These are phyloP conservation scores for Xenopus borealis DNA, from an alignment of 2,113 vertebrate genomes.

Conservation along the genomic window DNA sequence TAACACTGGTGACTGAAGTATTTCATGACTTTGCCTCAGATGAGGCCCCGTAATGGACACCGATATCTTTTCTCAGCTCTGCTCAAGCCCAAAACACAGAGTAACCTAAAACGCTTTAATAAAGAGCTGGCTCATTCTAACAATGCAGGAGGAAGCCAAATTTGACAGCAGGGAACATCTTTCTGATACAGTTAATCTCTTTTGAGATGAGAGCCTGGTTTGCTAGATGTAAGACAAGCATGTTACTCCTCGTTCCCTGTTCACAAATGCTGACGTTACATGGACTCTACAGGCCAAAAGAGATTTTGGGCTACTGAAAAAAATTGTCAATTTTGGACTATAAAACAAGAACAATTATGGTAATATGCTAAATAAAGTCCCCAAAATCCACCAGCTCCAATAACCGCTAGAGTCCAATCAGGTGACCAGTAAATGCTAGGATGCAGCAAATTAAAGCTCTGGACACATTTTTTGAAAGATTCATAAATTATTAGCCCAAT, in stretches of 20 bases:
- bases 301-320: neutral
- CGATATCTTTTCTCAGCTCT: conserved; percentile 25
- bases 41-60: conserved; percentile 40
- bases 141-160: conserved; percentile 35
- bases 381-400: too few relatives aligned
- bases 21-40: conserved; percentile 57
- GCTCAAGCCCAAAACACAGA: conserved; percentile 27
- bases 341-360: too few relatives aligned
- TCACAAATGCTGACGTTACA: conserved; percentile 25
- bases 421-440: too few relatives aligned
- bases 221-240: conserved; percentile 44
- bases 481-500: too few relatives aligned
- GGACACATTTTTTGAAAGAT: too few relatives aligned
- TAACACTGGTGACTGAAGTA: neutral
- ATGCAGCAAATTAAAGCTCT: too few relatives aligned
- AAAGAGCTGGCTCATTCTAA: conserved; percentile 41
- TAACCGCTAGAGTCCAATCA: too few relatives aligned
- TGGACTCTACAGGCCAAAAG: conserved; percentile 27
- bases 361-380: too few relatives aligned
- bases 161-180: conserved; percentile 45
- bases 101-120: conserved; percentile 42
- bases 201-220: conserved; percentile 33
- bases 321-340: too few relatives aligned
- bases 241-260: conserved; percentile 37
- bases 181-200: conserved; percentile 47